Conservation (phyloP, 2,797 vertebrate species). For the Sebastes ruberrimus region DNA sequence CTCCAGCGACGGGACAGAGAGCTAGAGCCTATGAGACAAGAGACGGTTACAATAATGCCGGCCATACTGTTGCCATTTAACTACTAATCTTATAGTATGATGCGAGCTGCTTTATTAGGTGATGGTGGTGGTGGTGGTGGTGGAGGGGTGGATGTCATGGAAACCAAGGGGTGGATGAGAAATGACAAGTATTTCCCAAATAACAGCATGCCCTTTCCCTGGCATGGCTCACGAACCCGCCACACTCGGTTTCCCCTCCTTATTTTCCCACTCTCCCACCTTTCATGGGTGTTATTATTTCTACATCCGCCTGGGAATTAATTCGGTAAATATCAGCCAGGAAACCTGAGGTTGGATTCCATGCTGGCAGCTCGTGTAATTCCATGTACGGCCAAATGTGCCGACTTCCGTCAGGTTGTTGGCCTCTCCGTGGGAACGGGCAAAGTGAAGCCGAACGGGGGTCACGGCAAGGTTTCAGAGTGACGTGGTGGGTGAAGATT, state of each 20-base stretch:
- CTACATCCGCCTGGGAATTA: slow-evolving; percentile 52
- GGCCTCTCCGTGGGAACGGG: slow-evolving; percentile 48
- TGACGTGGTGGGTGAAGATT: slow-evolving; percentile 35
- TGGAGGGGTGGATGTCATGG: neutral
- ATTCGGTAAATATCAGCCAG: slow-evolving; percentile 64
- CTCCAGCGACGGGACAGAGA: slow-evolving; percentile 53
- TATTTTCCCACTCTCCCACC: slow-evolving; percentile 44
- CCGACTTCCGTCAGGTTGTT: slow-evolving; percentile 29
- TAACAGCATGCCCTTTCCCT: slow-evolving; percentile 41
- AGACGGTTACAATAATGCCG: slow-evolving; percentile 41
- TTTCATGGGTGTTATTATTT: slow-evolving; percentile 50
- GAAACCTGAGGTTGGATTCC: slow-evolving; percentile 60
- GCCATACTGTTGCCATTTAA: slow-evolving; percentile 43
- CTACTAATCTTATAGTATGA: slow-evolving; percentile 20
- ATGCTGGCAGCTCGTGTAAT: slow-evolving; percentile 50
- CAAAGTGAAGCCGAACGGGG: slow-evolving; percentile 37
- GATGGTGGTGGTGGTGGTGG: neutral
- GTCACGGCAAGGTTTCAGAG: slow-evolving; percentile 54
- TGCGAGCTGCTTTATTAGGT: slow-evolving; percentile 4
- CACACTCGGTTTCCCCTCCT: slow-evolving; percentile 41
- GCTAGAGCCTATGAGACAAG: slow-evolving; percentile 45
- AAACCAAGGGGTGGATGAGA: slow-evolving; percentile 39
- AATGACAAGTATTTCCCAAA: slow-evolving; percentile 54
- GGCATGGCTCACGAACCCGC: slow-evolving; percentile 17
- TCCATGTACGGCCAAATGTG: slow-evolving; percentile 31